Conservation (phyloP, 2,888 invertebrate genomes). For the Antheraea yamamai region DNA sequence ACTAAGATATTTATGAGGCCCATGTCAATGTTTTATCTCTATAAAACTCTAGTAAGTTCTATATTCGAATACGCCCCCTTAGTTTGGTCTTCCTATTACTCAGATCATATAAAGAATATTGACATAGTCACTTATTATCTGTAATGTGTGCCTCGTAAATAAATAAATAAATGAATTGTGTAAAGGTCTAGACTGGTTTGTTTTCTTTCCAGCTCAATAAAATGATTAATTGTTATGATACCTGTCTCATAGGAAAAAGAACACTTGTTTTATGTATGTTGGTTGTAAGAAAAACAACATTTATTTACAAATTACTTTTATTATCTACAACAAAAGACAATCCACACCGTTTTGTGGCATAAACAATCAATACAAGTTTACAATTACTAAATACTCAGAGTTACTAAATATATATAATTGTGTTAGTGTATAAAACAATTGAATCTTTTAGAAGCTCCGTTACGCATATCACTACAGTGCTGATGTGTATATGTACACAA, state of each 20-base stretch:
- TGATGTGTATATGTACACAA: slow-evolving; percentile 67
- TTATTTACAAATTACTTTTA: slow-evolving; percentile 71
- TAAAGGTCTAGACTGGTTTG: too few species aligned
- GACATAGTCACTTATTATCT: too few species aligned
- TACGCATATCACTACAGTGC: slow-evolving; percentile 81
- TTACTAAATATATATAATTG: slow-evolving; percentile 39
- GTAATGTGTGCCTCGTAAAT: too few species aligned
- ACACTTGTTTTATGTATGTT: neutral
- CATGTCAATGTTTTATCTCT: too few species aligned
- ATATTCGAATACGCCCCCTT: too few species aligned
- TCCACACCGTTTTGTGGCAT: slow-evolving; percentile 43
- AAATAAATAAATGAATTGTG: too few species aligned
- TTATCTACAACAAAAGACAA: slow-evolving; percentile 77
- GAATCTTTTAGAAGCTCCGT: slow-evolving; percentile 75
- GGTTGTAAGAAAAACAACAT: slow-evolving; percentile 29
- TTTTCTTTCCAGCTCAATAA: too few species aligned
- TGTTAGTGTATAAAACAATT: slow-evolving; percentile 78
- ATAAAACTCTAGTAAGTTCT: too few species aligned
- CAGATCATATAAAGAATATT: too few species aligned
- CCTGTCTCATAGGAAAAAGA: neutral
- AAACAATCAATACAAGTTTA: slow-evolving; percentile 58
- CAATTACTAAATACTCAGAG: slow-evolving; percentile 26
- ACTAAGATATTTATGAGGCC: too few species aligned
- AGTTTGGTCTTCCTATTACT: too few species aligned
- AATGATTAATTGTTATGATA: too few species aligned